Conservation (phyloP, 2,113 vertebrate species). For the Cyanoderma ruficeps region DNA sequence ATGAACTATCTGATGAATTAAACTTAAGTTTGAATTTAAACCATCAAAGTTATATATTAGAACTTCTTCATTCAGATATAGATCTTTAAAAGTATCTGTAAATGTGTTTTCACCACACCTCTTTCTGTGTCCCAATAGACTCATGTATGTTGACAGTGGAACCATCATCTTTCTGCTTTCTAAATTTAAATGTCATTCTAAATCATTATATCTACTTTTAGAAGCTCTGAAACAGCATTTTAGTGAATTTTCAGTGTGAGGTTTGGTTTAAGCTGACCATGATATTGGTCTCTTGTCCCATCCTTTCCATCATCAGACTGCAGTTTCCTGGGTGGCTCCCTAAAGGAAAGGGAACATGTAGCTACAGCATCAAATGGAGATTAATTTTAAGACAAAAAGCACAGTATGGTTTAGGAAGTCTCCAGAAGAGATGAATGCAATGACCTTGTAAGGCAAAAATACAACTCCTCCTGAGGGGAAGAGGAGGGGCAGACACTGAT, state of each 20-base stretch:
- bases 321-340: neutral
- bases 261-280: neutral
- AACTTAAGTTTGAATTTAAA: neutral
- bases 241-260: neutral
- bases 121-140: neutral
- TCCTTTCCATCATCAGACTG: neutral
- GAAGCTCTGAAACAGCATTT: neutral
- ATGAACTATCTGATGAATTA: neutral
- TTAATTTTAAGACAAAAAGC: neutral
- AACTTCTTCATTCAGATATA: neutral
- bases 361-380: neutral
- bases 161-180: neutral
- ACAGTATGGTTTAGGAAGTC: neutral
- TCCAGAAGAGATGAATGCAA: neutral
- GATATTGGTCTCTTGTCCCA: neutral
- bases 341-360: accelerated
- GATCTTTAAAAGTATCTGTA: neutral
- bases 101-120: neutral
- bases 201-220: neutral
- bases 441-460: neutral
- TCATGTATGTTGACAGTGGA: neutral
- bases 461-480: neutral
- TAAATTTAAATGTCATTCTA: neutral
- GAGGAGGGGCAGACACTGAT: too few relatives aligned
- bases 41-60: neutral